A percentile compares a stretch with the other conserved stretches of the same genome.
phyloP scores from a whole-genome alignment of 2,797 vertebrate species.

The Microhierax caerulescens region DNA sequence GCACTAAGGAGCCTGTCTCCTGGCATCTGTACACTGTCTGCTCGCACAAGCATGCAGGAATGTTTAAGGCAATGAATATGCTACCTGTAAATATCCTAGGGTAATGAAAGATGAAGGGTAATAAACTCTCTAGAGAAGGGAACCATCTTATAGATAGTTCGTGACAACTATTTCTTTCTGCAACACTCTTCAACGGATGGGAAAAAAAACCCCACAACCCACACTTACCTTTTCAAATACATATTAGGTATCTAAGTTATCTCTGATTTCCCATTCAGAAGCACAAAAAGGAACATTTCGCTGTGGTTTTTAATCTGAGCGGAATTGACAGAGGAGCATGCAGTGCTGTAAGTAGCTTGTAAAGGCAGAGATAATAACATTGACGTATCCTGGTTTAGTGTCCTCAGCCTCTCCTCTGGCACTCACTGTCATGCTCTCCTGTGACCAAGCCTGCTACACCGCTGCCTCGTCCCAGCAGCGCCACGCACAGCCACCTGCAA shows the following conservation, averaged over 20 bases:
- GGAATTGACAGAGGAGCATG: not conserved
- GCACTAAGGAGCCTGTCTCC: not conserved
- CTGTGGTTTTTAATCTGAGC: conserved; percentile 6
- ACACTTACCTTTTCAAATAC: conserved; percentile 11
- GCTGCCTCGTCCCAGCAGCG: not conserved
- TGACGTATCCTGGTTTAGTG: not conserved
- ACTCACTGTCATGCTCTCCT: not conserved
- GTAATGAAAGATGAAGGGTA: conserved; percentile 60
- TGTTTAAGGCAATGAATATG: not conserved
- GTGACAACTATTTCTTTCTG: conserved; percentile 16
- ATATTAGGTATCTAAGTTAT: not conserved
- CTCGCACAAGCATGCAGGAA: not conserved
- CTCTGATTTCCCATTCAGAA: conserved; percentile 24
- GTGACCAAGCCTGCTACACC: not conserved
- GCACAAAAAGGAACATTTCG: conserved; percentile 21
- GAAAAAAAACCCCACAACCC: fast-evolving
- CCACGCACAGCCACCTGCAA: not conserved
- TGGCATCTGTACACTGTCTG: not conserved
- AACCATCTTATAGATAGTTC: not conserved
- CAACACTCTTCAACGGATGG: not conserved
- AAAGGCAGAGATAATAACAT: not conserved
- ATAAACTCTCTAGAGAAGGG: conserved; percentile 30
- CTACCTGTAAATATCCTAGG: conserved; percentile 29
- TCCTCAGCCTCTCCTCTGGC: not conserved
- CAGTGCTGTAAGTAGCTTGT: not conserved